Conservation (phyloP, 2,797 vertebrate species). For the Poecilia picta region DNA sequence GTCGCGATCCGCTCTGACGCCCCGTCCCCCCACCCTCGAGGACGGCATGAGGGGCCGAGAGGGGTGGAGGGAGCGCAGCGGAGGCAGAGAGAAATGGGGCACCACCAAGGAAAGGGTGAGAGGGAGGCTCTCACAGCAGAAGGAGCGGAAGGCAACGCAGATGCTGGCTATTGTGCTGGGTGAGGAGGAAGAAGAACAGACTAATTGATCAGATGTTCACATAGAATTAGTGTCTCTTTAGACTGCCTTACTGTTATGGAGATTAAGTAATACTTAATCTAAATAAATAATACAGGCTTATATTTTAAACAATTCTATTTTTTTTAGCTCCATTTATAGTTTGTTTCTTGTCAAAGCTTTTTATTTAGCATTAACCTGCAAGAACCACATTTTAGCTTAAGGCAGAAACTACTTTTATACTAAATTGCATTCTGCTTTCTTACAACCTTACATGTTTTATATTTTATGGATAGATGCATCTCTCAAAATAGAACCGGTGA, state of each 20-base stretch:
- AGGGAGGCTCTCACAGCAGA: slow-evolving; percentile 83
- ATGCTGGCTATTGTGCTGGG: slow-evolving; percentile 85
- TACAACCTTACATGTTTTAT: neutral
- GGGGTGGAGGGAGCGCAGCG: slow-evolving; percentile 70
- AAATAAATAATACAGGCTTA: too few relatives aligned
- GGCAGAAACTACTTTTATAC: neutral
- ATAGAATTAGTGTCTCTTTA: neutral
- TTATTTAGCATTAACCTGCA: neutral
- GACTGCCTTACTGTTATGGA: neutral
- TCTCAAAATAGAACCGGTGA: neutral
- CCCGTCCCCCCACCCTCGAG: slow-evolving; percentile 66
- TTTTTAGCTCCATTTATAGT: neutral
- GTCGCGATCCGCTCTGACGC: slow-evolving; percentile 60
- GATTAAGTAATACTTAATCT: too few relatives aligned
- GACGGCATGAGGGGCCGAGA: slow-evolving; percentile 69
- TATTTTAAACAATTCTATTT: neutral
- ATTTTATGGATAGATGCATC: neutral
- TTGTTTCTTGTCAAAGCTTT: neutral
- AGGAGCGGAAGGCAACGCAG: slow-evolving; percentile 83
- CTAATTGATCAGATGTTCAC: slow-evolving; percentile 3
- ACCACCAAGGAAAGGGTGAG: slow-evolving; percentile 74
- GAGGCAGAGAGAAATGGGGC: slow-evolving; percentile 66
- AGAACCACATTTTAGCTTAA: neutral
- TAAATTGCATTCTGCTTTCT: neutral
- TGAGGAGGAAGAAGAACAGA: slow-evolving; percentile 53